Base-by-base conservation (phyloP, 1,140 invertebrate species). In the Charaxes varanes region DNA sequence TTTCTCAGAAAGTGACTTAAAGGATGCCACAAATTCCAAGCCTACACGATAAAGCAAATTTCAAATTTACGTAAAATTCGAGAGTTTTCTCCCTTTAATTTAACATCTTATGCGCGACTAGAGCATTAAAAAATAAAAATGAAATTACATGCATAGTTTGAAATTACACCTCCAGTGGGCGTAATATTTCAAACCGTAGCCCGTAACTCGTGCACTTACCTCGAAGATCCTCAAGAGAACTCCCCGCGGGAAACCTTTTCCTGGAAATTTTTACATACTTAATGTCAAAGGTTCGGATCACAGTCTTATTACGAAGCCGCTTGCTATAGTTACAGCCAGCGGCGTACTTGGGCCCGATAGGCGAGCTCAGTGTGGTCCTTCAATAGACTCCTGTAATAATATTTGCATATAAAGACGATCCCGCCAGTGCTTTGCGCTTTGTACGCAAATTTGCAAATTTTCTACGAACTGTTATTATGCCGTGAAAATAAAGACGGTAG, bases 351-450 rank as follows among this genome's bases (percentile, higher is more conserved):
- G 46, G 60, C 62, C 64, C 60, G 57, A 65, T 71, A 56, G 55
- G 45, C 54, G 50, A 60, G 50, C 60, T 69, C 54, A 41, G 56
- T 64, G 66, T 64, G 64, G 64, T 70, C 62, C 64, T 73, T 71
- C 62, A 62, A 69, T 72, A 73, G 62, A 73, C 61, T 69, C 54
- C 52, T 58, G 61, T 65, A 80, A 74, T 79, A 79, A 74, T 73
- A 80, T 80, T 80, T 73, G 67, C 76, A 76, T 80, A 71, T 56
- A 80, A 77, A 77, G 64, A 72, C 62, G 63, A 70, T 74, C 53
- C 62, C 53, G 49, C 60, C 59, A 62, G 61, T 65, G 53, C 58
- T 71, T 63, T 62, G 62, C 67, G 59, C 71, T 73, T 73, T 71
- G 64, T 67, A 74, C 62, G 69, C 62, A 73, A 76, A 73, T 73